Base-by-base conservation (phyloP, 2,113 vertebrate species). In the Ranitomeya variabilis region DNA sequence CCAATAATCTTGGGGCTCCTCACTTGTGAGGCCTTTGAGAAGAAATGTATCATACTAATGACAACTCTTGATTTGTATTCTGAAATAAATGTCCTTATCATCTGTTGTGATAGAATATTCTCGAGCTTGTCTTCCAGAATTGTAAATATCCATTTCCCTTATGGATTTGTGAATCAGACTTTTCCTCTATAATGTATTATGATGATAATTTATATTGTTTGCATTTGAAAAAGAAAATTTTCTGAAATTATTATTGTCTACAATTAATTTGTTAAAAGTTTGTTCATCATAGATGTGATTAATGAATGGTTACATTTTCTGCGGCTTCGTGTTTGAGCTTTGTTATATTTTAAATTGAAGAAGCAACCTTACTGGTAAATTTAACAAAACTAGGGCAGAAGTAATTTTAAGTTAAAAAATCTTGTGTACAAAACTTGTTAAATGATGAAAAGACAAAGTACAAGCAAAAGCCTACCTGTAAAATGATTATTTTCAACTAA, bases 401-500 rank as follows among this genome's bases (percentile, higher is more conserved):
- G 54, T 83, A 31, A 83, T 83, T 5, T 82, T 51, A 83, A n/a
- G n/a, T 21, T 67, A 51, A 54, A 52, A 83, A 66, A 83, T 9
- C 16, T 5, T 23, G 9, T 69, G 62, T 69, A 11, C 64, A 83
- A 52, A 69, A 45, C 62, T 52, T 45, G 69, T 23, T 23, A 83
- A 12, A 11, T 69, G 31, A 59, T 2, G 12, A 13, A 80, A 55
- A 78, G 26, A 55, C 19, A 54, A 54, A 54, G 15, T 18, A 76
- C 14, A 80, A 19, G 71, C 2, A 74, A 37, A 37, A 4, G 13
- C 11, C 66, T 69, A 3, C 1, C 31, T 45, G 1, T 26, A 21
- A 79, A 79, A 11, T 13, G 45, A 12, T 78, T 78, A 21, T 23
- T 16, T 21, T 73, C 45, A 74, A 51, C 37, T 18, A 74, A 74